These are phyloP conservation scores for Laterallus jamaicensis DNA, from an alignment of 2,113 vertebrate genomes.

Conservation along the genomic window DNA sequence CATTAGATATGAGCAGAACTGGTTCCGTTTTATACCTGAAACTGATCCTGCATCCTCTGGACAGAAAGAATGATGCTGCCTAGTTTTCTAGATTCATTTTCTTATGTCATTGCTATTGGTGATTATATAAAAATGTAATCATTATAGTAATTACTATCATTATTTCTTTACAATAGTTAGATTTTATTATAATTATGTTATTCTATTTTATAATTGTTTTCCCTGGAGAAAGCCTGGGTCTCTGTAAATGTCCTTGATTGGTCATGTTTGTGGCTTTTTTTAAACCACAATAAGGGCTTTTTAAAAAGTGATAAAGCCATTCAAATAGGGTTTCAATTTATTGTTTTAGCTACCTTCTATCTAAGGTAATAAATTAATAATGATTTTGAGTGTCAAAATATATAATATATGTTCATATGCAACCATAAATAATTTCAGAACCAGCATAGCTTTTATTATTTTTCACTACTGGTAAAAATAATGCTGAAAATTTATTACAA, in stretches of 20 bases:
- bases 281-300: neutral
- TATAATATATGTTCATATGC: neutral
- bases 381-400: neutral
- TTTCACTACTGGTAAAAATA: slow-evolving; percentile 57
- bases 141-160: neutral
- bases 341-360: neutral
- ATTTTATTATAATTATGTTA: neutral
- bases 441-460: neutral
- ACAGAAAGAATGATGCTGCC: neutral
- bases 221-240: neutral
- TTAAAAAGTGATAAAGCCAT: neutral
- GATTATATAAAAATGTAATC: neutral
- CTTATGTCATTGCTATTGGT: neutral
- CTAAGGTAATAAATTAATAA: slow-evolving; percentile 1
- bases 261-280: neutral
- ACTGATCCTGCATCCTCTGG: too few species aligned
- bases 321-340: neutral
- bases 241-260: neutral
- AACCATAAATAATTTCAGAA: slow-evolving; percentile 40
- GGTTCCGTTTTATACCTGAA: neutral
- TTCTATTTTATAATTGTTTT: neutral
- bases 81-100: neutral
- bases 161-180: neutral
- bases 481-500: slow-evolving; percentile 62
- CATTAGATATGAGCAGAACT: neutral